A percentile compares a stretch with the other conserved stretches of the same genome.
These are phyloP conservation scores for Pseudomugil tenellus DNA, from an alignment of 2,797 vertebrate genomes.

Conservation along the genomic window DNA sequence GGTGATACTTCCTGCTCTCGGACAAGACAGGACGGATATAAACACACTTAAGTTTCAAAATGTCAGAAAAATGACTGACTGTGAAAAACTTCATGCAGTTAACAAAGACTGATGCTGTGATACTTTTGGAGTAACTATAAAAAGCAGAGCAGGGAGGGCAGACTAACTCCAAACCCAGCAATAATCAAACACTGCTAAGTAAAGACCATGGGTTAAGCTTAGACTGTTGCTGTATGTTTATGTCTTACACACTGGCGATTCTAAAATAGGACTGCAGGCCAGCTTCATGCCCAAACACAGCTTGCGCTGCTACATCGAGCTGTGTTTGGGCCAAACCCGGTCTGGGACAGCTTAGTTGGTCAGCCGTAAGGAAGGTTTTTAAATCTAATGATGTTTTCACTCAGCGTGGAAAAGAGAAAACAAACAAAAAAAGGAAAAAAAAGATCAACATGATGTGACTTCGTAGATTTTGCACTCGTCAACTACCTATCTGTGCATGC, in stretches of 20 bases:
- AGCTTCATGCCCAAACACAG: conserved; percentile 59
- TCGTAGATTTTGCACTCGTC: conserved; percentile 82
- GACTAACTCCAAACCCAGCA: conserved; percentile 27
- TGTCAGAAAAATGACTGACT: conserved; percentile 50
- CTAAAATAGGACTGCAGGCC: conserved; percentile 60
- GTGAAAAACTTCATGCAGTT: conserved; percentile 69
- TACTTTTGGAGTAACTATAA: conserved; percentile 31
- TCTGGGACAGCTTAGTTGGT: conserved; percentile 50
- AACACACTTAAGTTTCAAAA: conserved; percentile 29
- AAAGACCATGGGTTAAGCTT: conserved; percentile 45
- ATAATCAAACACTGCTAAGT: conserved; percentile 34
- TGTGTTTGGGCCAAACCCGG: conserved; percentile 43
- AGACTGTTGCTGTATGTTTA: conserved; percentile 64
- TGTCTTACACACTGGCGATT: conserved; percentile 64
- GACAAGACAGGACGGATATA: conserved; percentile 36
- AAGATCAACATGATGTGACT: conserved; percentile 70
- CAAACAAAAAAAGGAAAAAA: conserved; percentile 32
- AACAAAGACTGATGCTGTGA: conserved; percentile 53
- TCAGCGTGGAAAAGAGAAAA: conserved; percentile 63
- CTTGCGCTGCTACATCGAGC: conserved; percentile 34
- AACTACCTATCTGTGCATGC: conserved; percentile 84
- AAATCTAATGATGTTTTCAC: conserved; percentile 71
- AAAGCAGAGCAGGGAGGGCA: conserved; percentile 26
- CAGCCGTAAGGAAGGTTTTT: conserved; percentile 47
- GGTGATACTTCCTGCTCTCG: conserved; percentile 41